Conservation (phyloP, 1,140 invertebrate genomes). For the Drosophila elegans region DNA sequence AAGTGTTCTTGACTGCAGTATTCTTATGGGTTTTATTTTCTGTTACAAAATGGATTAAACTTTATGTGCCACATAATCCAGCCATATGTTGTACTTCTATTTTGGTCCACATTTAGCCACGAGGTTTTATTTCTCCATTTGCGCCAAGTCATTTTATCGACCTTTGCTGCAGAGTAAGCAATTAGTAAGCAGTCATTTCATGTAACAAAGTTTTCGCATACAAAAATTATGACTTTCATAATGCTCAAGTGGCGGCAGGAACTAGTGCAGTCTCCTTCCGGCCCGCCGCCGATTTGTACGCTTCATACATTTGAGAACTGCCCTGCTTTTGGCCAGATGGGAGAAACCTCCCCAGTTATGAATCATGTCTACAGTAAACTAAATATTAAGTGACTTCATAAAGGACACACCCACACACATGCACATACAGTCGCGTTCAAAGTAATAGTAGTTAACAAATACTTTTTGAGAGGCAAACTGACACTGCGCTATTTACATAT, state of each 20-base stretch:
- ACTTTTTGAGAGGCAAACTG: not conserved
- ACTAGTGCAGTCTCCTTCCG: slow-evolving; percentile 13
- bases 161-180: slow-evolving; percentile 11
- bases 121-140: not conserved
- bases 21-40: not conserved
- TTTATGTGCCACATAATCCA: not conserved
- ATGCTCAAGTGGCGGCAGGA: slow-evolving; percentile 19
- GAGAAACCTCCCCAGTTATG: slow-evolving; percentile 37
- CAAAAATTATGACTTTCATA: slow-evolving; percentile 40
- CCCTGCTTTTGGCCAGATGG: not conserved
- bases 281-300: slow-evolving; percentile 1
- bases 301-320: not conserved
- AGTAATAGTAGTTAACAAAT: not conserved
- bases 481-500: too few species aligned
- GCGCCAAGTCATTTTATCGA: slow-evolving; percentile 9
- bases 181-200: slow-evolving; percentile 30
- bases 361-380: slow-evolving; percentile 41
- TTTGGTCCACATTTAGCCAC: slow-evolving; percentile 3
- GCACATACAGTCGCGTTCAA: slow-evolving; percentile 6
- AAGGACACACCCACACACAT: slow-evolving; percentile 5
- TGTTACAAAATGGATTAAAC: not conserved
- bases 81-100: slow-evolving; percentile 1
- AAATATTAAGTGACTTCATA: slow-evolving; percentile 47
- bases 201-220: slow-evolving; percentile 30
- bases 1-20: not conserved